Base-by-base conservation (phyloP, 2,888 invertebrate species). In the Drosophila anomelani region DNA sequence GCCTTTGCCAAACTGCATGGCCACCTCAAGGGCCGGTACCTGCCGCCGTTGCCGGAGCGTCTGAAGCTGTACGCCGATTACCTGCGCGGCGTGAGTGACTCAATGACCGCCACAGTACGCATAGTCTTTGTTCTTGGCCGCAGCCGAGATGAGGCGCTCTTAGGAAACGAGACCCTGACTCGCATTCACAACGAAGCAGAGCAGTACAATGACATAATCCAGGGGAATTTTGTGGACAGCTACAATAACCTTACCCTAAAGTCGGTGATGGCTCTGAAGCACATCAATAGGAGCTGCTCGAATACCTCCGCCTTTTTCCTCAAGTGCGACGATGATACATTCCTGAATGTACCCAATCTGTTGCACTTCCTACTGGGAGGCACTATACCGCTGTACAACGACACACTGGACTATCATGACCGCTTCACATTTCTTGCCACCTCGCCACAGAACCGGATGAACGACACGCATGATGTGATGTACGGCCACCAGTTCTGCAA, bases 301-400 rank as follows among this genome's bases (percentile, higher is more conserved):
- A 76, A 83, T 13, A 82, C 80, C 92, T 94, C 94, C 0, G 89
- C 94, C 49, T 97, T 95, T 93, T 93, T 97, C 26, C 94, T 97
- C 91, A 97, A 97, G 93, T 96, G 96, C 6, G 97, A 97, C 79
- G 97, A 97, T 80, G 97, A 97, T 84, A 96, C 96, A 93, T 97
- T 96, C 90, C 94, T 97, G 1, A 97, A 97, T 91, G 93, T 97
- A 67, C 95, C 95, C n/a, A 94, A 94, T 78, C 92, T 97, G 29
- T 88, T 96, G 34, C 90, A 92, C 41, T 93, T 93, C 58, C 87
- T 95, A 23, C 91, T 92, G 9, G 91, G 93, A 38, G 92, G 93
- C 20, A 93, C 93, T 1, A 75, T 93, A 4, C 93, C 93, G 0
- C 76, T 93, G 5, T 93, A 92, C 61, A 93, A 92, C 75, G 91